Evolutionary conservation across 2,888 invertebrate species (phyloP), one percentile per base, ranked within the genome.

Genomic region (Cantharis flavilabris): DNA sequence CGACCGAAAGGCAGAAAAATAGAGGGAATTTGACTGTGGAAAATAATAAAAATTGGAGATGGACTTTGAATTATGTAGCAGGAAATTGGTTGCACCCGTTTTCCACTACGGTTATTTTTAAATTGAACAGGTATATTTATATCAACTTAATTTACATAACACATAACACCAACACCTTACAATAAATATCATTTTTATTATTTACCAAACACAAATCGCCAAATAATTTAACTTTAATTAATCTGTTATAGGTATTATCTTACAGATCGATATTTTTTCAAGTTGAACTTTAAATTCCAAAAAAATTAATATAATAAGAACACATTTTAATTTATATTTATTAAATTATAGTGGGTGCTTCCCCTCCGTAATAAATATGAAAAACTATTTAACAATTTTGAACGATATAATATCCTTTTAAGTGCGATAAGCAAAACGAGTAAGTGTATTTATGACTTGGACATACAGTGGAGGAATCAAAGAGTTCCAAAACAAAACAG

Each of bases 41-140:
- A 88, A 88, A 88, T 88, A 88, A 89, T 88, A 88, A 88, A 89
- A 89, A 88, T 88, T 88, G 87, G 88, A 88, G 88, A 88, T 88
- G 88, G 88, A 88, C 88, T 88, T 88, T 89, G 88, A 88, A 89
- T 89, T 88, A 89, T 89, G 88, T 88, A 88, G 88, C 86, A 87
- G 88, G 84, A 85, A 83, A 84, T 84, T 83, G 84, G 84, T 77
- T 72, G 67, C 74, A 73, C 62, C 70, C 69, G 74, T 62, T 82
- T 85, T 87, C 84, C 86, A 82, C 82, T 80, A 81, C 79, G 79
- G 83, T 80, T 72, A 64, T 23, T 33, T 49, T 70, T 76, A 72
- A 73, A 73, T 73, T 73, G 62, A 16, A 28, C 63, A 62, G 23
- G 33, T 70, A 49, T n/a, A 49, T 49, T 49, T 49, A 49, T 49